phyloP scores from a whole-genome alignment of 2,113 vertebrate species.

The Calcarius ornatus region DNA sequence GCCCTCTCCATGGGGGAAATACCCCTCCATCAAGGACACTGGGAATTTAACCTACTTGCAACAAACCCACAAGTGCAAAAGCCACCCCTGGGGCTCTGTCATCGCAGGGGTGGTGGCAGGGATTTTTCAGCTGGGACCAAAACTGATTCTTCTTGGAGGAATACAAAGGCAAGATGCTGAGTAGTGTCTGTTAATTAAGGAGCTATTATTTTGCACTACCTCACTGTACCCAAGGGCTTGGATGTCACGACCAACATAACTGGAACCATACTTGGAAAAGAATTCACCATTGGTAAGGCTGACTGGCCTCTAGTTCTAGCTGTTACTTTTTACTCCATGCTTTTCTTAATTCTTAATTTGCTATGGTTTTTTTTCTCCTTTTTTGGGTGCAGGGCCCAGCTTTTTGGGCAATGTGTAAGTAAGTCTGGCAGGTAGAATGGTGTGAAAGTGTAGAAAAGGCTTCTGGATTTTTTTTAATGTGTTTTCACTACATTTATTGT shows the following conservation, averaged over 20 bases:
- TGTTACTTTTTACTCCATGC: not conserved
- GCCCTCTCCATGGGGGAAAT: accelerated
- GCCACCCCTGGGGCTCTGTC: not conserved
- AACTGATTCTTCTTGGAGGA: not conserved
- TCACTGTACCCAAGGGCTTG: not conserved
- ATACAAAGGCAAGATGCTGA: not conserved
- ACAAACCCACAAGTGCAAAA: not conserved
- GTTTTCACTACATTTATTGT: not conserved
- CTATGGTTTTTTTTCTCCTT: not conserved
- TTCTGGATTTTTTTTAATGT: not conserved
- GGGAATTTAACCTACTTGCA: not conserved
- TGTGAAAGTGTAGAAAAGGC: not conserved
- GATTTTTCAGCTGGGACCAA: not conserved
- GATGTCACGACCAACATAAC: not conserved
- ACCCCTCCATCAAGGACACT: not conserved
- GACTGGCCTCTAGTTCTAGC: not conserved
- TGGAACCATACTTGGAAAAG: not conserved
- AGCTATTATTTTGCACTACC: not conserved
- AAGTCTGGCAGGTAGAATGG: not conserved
- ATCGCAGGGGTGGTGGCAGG: not conserved
- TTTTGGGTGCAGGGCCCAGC: not conserved
- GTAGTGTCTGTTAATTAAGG: not conserved
- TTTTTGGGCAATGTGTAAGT: accelerated
- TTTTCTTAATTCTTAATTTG: not conserved
- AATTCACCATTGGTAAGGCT: not conserved